Evolutionary conservation across 2,113 vertebrate genomes (phyloP).

Genomic region (Macaca mulatta): DNA sequence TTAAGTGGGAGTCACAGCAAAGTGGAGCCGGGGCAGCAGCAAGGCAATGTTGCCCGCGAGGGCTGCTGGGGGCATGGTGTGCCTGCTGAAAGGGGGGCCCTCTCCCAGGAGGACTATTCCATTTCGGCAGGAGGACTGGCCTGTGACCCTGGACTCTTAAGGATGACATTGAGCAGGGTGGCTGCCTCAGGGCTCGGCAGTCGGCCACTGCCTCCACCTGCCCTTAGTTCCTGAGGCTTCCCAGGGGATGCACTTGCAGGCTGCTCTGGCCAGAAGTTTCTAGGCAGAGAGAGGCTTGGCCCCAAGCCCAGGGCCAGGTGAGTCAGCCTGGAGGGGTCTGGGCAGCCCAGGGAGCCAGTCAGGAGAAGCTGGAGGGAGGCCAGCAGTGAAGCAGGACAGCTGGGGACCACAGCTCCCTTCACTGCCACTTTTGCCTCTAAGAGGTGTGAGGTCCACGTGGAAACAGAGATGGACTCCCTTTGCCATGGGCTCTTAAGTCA

Average conservation of each 20-base stretch:
- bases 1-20: constrained; percentile 94
- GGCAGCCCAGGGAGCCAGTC: neutral
- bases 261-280: neutral
- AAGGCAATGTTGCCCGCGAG: constrained; percentile 85
- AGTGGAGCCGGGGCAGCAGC: constrained; percentile 85
- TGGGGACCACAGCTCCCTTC: accelerated
- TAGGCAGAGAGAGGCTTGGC: neutral
- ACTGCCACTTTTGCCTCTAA: too few relatives aligned
- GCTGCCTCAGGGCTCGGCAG: neutral
- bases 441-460: accelerated
- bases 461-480: neutral
- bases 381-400: accelerated
- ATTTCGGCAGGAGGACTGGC: constrained; percentile 86
- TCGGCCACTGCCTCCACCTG: neutral
- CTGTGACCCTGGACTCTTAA: constrained; percentile 80
- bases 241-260: neutral
- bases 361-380: neutral
- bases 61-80: constrained; percentile 83
- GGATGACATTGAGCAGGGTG: constrained; percentile 62
- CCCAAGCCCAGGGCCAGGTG: neutral
- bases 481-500: neutral
- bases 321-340: neutral
- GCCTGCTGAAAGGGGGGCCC: constrained; percentile 83
- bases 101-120: constrained; percentile 90
- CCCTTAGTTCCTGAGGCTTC: neutral